Conservation (phyloP, 2,888 invertebrate species). For the Ptilodon capucinus region DNA sequence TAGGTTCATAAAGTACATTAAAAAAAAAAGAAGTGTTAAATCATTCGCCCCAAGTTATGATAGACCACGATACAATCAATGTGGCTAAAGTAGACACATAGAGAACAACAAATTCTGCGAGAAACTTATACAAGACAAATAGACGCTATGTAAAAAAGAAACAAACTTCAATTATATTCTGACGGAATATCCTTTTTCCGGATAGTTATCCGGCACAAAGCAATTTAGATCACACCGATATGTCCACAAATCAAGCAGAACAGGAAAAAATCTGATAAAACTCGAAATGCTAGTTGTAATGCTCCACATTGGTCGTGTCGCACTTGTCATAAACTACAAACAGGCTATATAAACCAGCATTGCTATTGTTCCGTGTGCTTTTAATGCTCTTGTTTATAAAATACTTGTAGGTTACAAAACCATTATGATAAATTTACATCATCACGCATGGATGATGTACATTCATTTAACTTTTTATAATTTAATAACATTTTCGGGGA, state of each 20-base stretch:
- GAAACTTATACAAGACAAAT: too few relatives aligned
- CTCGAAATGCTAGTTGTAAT: conserved; percentile 13
- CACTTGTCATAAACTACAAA: conserved; percentile 8
- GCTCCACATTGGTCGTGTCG: conserved; percentile 11
- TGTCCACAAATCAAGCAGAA: conserved; percentile 6
- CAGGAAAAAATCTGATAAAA: conserved; percentile 2
- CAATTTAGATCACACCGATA: conserved; percentile 7
- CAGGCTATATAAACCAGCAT: conserved; percentile 18
- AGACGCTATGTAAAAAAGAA: background rate
- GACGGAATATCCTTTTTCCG: background rate
- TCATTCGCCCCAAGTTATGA: too few relatives aligned
- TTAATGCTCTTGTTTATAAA: background rate
- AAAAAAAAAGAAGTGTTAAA: too few relatives aligned
- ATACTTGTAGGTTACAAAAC: too few relatives aligned
- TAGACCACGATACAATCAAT: too few relatives aligned
- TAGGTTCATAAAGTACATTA: too few relatives aligned
- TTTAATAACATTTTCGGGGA: too few relatives aligned
- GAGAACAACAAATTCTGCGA: too few relatives aligned
- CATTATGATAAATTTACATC: too few relatives aligned
- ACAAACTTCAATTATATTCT: background rate
- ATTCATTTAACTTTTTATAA: too few relatives aligned
- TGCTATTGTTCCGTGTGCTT: conserved; percentile 22
- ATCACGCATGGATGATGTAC: too few relatives aligned
- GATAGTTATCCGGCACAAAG: background rate
- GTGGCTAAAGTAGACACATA: too few relatives aligned